phyloP scores from a whole-genome alignment of 2,113 vertebrate species.

The Columba janthina region DNA sequence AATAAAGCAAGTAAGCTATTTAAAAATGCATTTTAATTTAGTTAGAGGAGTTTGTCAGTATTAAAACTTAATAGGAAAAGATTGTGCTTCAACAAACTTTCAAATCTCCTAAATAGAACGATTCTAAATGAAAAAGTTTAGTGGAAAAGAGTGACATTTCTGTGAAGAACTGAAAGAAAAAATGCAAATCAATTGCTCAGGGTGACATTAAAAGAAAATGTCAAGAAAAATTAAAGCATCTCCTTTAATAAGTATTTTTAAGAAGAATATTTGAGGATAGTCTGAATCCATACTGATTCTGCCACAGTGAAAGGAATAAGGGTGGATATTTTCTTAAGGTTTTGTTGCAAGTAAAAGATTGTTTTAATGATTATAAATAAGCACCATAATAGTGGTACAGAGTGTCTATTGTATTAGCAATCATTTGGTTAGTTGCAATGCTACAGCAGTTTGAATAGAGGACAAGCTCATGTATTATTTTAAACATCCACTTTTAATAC shows the following conservation, averaged over 20 bases:
- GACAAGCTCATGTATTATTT: background rate
- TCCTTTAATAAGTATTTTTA: background rate
- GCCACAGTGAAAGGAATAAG: background rate
- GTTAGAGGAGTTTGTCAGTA: background rate
- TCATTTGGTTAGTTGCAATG: background rate
- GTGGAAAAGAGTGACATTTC: background rate
- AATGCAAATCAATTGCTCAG: background rate
- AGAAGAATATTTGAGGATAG: background rate
- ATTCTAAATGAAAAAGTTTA: background rate
- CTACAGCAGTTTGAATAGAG: background rate
- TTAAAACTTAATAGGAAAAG: background rate
- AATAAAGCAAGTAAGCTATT: background rate
- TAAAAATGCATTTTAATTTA: background rate
- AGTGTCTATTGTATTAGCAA: background rate
- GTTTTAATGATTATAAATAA: background rate
- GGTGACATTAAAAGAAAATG: background rate
- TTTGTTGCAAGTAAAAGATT: background rate
- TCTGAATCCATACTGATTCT: background rate
- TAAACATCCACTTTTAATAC: background rate
- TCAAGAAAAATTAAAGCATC: background rate
- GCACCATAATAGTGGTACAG: background rate
- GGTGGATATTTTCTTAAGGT: background rate
- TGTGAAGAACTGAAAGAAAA: background rate
- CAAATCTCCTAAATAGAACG: background rate
- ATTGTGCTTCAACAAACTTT: background rate